phyloP scores from a whole-genome alignment of 2,888 invertebrate genomes.

The Erynnis tages region DNA sequence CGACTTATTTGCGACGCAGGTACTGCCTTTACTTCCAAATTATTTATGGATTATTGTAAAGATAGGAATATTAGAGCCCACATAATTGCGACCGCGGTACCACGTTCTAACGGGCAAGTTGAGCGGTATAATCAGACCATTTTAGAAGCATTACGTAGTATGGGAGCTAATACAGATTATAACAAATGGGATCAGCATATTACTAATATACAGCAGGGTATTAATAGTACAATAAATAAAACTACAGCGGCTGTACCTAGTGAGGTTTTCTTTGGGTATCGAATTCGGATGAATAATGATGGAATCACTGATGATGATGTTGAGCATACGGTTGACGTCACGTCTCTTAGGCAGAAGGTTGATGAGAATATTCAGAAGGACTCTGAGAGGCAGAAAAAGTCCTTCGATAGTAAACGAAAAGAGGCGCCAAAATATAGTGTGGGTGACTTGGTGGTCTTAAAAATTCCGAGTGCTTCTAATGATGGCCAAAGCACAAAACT shows the following conservation, averaged over 20 bases:
- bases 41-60: conserved; percentile 31
- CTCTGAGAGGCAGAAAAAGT: conserved; percentile 30
- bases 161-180: conserved; percentile 34
- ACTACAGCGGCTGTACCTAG: conserved; percentile 32
- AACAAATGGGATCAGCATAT: conserved; percentile 32
- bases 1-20: conserved; percentile 37
- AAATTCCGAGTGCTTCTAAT: conserved; percentile 34
- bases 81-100: conserved; percentile 30
- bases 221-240: conserved; percentile 34
- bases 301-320: conserved; percentile 16
- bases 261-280: conserved; percentile 34
- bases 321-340: conserved; percentile 22
- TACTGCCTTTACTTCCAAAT: conserved; percentile 36
- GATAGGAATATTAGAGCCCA: conserved; percentile 29
- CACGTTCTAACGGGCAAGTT: conserved; percentile 34
- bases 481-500: conserved; percentile 37
- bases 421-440: conserved; percentile 28
- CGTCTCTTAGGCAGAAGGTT: conserved; percentile 26
- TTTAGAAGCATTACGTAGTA: conserved; percentile 31
- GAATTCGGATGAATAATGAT: conserved; percentile 29
- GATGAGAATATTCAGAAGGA: conserved; percentile 31
- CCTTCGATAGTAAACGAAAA: conserved; percentile 33
- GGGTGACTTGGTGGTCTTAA: conserved; percentile 35
- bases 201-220: conserved; percentile 35
- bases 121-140: conserved; percentile 36